Conservation (phyloP, 2,113 vertebrate genomes). For the Tenrec ecaudatus region DNA sequence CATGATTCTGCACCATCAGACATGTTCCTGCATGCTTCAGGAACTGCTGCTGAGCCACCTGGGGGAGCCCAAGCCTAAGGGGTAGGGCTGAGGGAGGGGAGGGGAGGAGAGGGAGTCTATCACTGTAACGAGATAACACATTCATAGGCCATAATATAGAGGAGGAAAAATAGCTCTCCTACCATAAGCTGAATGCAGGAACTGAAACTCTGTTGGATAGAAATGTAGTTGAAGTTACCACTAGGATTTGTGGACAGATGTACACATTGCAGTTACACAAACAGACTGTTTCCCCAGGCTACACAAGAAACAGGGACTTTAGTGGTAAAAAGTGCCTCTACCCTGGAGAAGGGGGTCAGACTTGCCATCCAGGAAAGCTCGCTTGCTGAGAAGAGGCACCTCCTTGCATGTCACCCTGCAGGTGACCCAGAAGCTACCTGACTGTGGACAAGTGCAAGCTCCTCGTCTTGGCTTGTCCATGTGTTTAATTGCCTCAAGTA, state of each 20-base stretch:
- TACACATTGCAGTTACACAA: slow-evolving; percentile 76
- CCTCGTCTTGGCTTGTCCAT: slow-evolving; percentile 10
- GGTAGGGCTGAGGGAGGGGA: slow-evolving; percentile 69
- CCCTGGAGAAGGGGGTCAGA: slow-evolving; percentile 49
- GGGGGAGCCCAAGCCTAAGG: slow-evolving; percentile 81
- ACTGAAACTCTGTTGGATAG: slow-evolving; percentile 83
- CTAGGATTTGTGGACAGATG: slow-evolving; percentile 75
- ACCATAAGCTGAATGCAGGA: slow-evolving; percentile 83
- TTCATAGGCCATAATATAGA: slow-evolving; percentile 73
- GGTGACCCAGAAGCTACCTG: slow-evolving; percentile 29
- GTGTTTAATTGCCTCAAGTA: slow-evolving; percentile 49
- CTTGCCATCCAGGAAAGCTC: slow-evolving; percentile 46
- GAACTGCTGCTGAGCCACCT: slow-evolving; percentile 80
- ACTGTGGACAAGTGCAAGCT: not conserved
- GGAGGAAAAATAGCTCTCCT: slow-evolving; percentile 75
- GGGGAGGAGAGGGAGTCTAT: slow-evolving; percentile 72
- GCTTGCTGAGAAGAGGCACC: not conserved
- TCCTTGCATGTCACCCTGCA: not conserved
- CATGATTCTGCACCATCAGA: slow-evolving; percentile 82
- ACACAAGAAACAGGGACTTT: slow-evolving; percentile 16
- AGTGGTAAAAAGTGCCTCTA: not conserved
- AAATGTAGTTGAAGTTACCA: slow-evolving; percentile 80
- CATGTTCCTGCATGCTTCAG: slow-evolving; percentile 81
- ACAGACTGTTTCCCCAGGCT: slow-evolving; percentile 71
- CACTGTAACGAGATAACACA: slow-evolving; percentile 71